Conservation (phyloP, 2,888 invertebrate genomes). For the Peribatodes rhomboidaria region DNA sequence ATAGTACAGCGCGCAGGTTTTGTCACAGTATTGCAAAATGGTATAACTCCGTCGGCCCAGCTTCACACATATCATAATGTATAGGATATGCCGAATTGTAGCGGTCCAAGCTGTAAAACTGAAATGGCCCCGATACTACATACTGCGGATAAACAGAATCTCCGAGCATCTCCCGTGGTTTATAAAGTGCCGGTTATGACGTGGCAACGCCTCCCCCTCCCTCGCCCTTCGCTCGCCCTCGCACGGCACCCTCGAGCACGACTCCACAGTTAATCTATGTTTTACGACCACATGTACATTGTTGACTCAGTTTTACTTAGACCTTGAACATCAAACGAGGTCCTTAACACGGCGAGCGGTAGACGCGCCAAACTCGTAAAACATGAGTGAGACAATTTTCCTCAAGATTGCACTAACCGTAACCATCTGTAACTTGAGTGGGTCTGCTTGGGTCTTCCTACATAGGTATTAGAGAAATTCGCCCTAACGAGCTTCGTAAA, state of each 20-base stretch:
- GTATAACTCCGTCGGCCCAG: too few species aligned
- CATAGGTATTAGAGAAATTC: not conserved
- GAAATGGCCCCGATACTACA: not conserved
- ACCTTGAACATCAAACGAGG: slow-evolving; percentile 28
- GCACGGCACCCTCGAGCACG: slow-evolving; percentile 17
- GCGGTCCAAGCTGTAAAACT: not conserved
- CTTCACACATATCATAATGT: too few species aligned
- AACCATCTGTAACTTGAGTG: not conserved
- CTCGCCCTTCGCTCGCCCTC: not conserved
- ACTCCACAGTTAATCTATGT: slow-evolving; percentile 28
- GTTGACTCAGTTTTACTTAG: slow-evolving; percentile 28
- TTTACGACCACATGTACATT: slow-evolving; percentile 28
- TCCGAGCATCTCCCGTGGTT: slow-evolving; percentile 7
- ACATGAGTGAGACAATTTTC: not conserved
- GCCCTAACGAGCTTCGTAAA: not conserved
- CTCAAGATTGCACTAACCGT: not conserved
- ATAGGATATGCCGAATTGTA: not conserved
- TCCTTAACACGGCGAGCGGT: slow-evolving; percentile 5
- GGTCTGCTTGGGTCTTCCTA: not conserved
- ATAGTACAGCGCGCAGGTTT: too few species aligned
- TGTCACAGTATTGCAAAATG: too few species aligned
- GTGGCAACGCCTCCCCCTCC: slow-evolving; percentile 2
- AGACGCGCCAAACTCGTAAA: not conserved
- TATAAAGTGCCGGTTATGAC: slow-evolving; percentile 17
- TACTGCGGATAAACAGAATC: slow-evolving; percentile 23